Conservation (phyloP, 2,888 invertebrate species). For the Beris chalybata region DNA sequence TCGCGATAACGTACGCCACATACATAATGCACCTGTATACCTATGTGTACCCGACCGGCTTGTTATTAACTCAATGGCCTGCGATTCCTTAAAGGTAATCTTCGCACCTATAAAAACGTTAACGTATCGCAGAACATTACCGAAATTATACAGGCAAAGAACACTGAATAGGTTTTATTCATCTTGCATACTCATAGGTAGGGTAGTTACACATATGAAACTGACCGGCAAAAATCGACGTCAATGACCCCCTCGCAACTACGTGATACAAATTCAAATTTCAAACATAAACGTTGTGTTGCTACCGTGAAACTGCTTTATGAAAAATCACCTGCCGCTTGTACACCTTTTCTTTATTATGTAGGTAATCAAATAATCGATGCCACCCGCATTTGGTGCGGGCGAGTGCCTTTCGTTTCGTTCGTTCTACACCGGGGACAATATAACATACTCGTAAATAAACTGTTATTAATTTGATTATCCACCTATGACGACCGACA, state of each 20-base stretch:
- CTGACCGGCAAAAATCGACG: conserved; percentile 3
- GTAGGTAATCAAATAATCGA: conserved; percentile 24
- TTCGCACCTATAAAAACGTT: too few relatives aligned
- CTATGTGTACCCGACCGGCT: too few relatives aligned
- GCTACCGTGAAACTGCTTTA: conserved; percentile 25
- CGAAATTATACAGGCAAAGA: too few relatives aligned
- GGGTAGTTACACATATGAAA: background rate
- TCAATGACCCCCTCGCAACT: conserved; percentile 23
- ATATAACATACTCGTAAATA: conserved; percentile 6
- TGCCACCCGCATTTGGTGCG: conserved; percentile 28
- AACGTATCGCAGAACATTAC: too few relatives aligned
- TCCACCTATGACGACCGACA: conserved; percentile 14
- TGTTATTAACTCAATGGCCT: too few relatives aligned
- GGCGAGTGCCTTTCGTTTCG: background rate
- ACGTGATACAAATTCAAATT: conserved; percentile 28
- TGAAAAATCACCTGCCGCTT: conserved; percentile 17
- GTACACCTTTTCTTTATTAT: conserved; percentile 5
- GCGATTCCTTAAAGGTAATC: too few relatives aligned
- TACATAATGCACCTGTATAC: too few relatives aligned
- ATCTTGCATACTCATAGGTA: too few relatives aligned
- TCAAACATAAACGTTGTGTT: conserved; percentile 23
- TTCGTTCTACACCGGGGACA: conserved; percentile 2
- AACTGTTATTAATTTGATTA: conserved; percentile 25
- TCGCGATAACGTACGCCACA: too few relatives aligned
- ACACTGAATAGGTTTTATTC: too few relatives aligned